A percentile compares a stretch with the other conserved stretches of the same genome.
Conservation (phyloP, 2,797 vertebrate genomes). For the Coracias cyanogaster region DNA sequence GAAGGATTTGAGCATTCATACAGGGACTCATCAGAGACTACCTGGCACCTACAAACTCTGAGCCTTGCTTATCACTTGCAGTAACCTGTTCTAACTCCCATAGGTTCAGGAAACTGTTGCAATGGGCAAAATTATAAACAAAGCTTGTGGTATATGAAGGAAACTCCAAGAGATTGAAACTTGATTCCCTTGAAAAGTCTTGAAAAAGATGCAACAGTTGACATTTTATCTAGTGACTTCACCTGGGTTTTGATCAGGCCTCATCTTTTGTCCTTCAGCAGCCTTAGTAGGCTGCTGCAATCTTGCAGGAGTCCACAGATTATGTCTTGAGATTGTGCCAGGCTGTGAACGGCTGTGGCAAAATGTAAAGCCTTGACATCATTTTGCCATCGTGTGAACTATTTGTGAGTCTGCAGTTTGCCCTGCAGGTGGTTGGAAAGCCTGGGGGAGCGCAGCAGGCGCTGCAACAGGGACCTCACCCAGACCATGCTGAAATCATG, state of each 20-base stretch:
- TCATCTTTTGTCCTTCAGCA: neutral
- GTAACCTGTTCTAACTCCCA: neutral
- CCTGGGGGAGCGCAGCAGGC: rapidly evolving
- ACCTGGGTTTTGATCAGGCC: neutral
- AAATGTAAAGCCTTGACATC: rapidly evolving
- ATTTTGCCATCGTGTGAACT: rapidly evolving
- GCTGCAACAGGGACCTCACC: neutral
- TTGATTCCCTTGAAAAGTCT: neutral
- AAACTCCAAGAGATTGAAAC: neutral
- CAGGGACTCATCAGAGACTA: neutral
- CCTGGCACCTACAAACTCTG: neutral
- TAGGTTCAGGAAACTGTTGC: neutral
- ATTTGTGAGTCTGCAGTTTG: neutral
- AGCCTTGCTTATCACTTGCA: neutral
- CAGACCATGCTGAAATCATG: neutral
- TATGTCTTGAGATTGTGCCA: neutral
- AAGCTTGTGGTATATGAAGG: neutral
- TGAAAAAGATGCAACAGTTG: neutral
- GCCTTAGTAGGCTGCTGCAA: neutral
- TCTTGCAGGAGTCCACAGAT: neutral
- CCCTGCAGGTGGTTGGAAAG: rapidly evolving
- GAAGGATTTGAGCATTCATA: neutral
- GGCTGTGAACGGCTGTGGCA: neutral
- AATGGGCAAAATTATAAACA: neutral
- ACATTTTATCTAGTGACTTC: neutral